phyloP scores from a whole-genome alignment of 2,797 vertebrate species.

The Typhlichthys subterraneus region DNA sequence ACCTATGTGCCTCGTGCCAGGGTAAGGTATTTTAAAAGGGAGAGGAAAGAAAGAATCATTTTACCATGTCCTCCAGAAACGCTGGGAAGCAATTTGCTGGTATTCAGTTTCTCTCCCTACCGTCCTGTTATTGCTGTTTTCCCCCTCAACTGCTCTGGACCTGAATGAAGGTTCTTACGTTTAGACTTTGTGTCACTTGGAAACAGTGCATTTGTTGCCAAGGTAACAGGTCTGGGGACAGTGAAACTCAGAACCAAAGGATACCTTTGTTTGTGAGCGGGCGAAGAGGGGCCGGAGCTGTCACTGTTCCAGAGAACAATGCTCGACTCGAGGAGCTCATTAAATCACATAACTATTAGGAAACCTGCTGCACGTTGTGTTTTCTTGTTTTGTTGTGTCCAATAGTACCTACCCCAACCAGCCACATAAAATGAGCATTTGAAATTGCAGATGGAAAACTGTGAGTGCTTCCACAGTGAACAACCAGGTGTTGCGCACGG shows the following conservation, averaged over 20 bases:
- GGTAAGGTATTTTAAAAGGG: constrained; percentile 67
- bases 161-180: constrained; percentile 69
- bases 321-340: constrained; percentile 26
- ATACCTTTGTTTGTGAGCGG: constrained; percentile 59
- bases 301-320: constrained; percentile 35
- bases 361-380: constrained; percentile 14
- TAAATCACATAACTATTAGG: constrained; percentile 26
- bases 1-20: constrained; percentile 63
- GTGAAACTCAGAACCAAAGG: constrained; percentile 61
- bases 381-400: constrained; percentile 26
- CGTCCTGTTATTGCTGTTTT: constrained; percentile 73
- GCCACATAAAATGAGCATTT: constrained; percentile 41
- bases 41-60: constrained; percentile 71
- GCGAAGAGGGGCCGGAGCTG: constrained; percentile 43
- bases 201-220: constrained; percentile 73
- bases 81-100: constrained; percentile 68
- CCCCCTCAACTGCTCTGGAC: constrained; percentile 55
- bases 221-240: constrained; percentile 65
- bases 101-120: constrained; percentile 71
- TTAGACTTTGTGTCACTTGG: constrained; percentile 69
- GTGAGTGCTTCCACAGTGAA: constrained; percentile 31
- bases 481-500: constrained; percentile 31
- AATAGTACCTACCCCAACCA: constrained; percentile 43
- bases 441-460: constrained; percentile 50
- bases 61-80: constrained; percentile 70